These are phyloP conservation scores for Drosophila paramelanica DNA, from an alignment of 2,888 invertebrate species.

Conservation along the genomic window DNA sequence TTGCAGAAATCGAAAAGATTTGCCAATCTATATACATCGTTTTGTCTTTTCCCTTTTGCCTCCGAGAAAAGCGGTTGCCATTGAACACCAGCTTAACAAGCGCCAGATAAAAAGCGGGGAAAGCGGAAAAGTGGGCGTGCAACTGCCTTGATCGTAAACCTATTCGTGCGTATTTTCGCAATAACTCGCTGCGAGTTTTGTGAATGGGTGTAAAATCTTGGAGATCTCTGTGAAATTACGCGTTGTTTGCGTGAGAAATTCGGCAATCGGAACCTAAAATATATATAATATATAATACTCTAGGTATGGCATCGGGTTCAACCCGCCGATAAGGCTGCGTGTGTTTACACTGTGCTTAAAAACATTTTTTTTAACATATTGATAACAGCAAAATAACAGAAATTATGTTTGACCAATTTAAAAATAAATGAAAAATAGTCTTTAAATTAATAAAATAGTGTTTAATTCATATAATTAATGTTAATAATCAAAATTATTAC, in stretches of 20 bases:
- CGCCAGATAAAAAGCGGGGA: conserved; percentile 40
- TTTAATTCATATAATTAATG: too few relatives aligned
- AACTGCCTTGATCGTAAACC: not conserved
- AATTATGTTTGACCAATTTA: not conserved
- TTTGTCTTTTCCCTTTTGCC: conserved; percentile 2
- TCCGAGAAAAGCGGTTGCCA: conserved; percentile 40
- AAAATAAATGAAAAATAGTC: too few relatives aligned
- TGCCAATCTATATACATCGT: conserved; percentile 46
- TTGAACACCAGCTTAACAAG: conserved; percentile 12
- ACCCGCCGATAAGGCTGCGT: conserved; percentile 9
- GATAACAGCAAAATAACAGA: not conserved
- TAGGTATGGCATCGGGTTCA: not conserved
- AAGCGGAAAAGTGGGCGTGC: conserved; percentile 1
- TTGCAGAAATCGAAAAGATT: conserved; percentile 32
- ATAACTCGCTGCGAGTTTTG: not conserved
- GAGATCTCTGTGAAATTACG: not conserved
- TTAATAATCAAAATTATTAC: too few relatives aligned
- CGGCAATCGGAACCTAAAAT: not conserved
- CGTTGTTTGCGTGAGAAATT: not conserved
- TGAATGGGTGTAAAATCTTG: not conserved
- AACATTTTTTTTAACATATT: not conserved
- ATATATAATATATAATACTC: not conserved
- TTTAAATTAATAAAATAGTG: too few relatives aligned
- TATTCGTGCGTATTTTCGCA: not conserved
- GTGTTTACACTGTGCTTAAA: not conserved